Evolutionary conservation across 1,140 invertebrate genomes (phyloP).

Genomic region (Parasteatoda tepidariorum): DNA sequence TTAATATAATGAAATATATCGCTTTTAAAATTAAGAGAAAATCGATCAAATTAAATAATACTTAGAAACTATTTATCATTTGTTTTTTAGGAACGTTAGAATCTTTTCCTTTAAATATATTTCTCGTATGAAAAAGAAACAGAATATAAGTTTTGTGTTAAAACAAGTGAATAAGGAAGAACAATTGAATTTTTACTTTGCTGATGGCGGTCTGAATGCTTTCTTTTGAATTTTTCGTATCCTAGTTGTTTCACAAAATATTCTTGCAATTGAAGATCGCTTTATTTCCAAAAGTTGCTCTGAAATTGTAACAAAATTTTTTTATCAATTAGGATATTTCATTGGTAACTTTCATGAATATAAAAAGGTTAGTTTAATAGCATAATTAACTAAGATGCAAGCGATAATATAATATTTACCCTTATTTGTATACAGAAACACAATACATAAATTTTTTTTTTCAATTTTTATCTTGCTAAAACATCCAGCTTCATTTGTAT

Average conservation of each 20-base stretch:
- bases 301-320: not conserved
- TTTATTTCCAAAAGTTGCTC: conserved; percentile 88
- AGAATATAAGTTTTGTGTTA: not conserved
- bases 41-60: not conserved
- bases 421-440: not conserved
- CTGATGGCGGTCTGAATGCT: conserved; percentile 25
- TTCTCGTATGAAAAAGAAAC: not conserved
- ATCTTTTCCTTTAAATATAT: not conserved
- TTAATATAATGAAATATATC: too few species aligned
- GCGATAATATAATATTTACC: not conserved
- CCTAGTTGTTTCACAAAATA: conserved; percentile 94
- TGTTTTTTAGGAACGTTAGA: not conserved
- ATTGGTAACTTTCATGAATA: too few species aligned
- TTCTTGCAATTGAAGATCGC: conserved; percentile 88
- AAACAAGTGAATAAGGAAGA: not conserved
- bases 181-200: conserved; percentile 10
- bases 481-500: conserved; percentile 45
- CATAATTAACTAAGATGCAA: not conserved
- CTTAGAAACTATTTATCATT: not conserved
- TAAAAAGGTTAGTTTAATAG: not conserved
- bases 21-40: not conserved
- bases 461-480: not conserved
- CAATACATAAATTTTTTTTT: not conserved
- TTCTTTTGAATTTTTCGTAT: conserved; percentile 79
- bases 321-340: not conserved